Conservation (phyloP, 2,113 vertebrate genomes). For the Mesoclemmys tuberculata region DNA sequence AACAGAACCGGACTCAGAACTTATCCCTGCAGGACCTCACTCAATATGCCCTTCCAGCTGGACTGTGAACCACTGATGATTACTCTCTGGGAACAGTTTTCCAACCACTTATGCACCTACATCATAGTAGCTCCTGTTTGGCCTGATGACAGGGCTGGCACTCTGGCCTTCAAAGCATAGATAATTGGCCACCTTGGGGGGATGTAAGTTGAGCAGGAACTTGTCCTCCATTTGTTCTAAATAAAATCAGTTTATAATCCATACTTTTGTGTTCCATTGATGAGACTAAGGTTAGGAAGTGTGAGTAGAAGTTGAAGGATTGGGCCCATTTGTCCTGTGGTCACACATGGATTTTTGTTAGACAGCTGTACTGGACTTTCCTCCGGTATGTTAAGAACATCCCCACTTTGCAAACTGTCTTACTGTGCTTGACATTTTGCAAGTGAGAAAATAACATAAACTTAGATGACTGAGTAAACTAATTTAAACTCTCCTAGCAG, state of each 20-base stretch:
- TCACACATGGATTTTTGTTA: neutral
- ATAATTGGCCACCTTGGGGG: neutral
- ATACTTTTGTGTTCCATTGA: neutral
- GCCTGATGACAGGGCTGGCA: neutral
- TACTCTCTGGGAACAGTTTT: no score
- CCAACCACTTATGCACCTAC: no score
- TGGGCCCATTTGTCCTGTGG: neutral
- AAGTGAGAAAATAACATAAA: constrained; percentile 30
- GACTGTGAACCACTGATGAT: no score
- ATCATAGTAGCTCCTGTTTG: neutral
- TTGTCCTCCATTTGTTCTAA: neutral
- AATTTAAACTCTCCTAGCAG: neutral
- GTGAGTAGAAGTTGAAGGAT: neutral
- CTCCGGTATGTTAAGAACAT: neutral
- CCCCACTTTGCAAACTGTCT: neutral
- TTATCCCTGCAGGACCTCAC: no score
- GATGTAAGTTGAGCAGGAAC: neutral
- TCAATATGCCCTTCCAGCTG: no score
- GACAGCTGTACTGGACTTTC: neutral
- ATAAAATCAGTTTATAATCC: neutral
- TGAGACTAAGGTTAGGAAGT: neutral
- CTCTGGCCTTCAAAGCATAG: neutral
- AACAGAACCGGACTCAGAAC: no score
- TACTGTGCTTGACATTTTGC: constrained; percentile 4
- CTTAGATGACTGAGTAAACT: constrained; percentile 24